phyloP scores from a whole-genome alignment of 2,113 vertebrate species.

The Riparia riparia region DNA sequence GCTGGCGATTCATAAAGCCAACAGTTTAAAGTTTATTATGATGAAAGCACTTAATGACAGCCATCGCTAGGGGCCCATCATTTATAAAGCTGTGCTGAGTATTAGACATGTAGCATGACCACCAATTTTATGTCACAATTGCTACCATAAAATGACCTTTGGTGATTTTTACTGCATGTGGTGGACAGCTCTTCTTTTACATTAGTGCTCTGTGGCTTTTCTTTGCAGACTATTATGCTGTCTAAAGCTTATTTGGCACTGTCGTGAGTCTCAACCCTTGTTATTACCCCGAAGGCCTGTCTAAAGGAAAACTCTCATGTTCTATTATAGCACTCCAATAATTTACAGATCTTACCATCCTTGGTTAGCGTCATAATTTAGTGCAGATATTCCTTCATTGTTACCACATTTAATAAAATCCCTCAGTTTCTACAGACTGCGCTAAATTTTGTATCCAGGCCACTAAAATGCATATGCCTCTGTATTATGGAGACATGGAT shows the following conservation, averaged over 20 bases:
- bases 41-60: constrained; percentile 92
- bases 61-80: constrained; percentile 88
- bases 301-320: constrained; percentile 77
- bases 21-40: constrained; percentile 93
- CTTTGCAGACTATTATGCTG: constrained; percentile 87
- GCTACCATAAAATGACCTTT: constrained; percentile 90
- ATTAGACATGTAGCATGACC: constrained; percentile 90
- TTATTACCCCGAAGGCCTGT: constrained; percentile 86
- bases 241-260: constrained; percentile 86
- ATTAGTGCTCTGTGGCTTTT: constrained; percentile 87
- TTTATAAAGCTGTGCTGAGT: constrained; percentile 87
- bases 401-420: constrained; percentile 68
- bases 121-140: constrained; percentile 90
- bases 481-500: neutral
- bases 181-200: constrained; percentile 87
- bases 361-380: constrained; percentile 79
- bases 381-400: constrained; percentile 78
- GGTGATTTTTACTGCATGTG: constrained; percentile 88
- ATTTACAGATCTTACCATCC: constrained; percentile 80
- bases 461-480: constrained; percentile 54
- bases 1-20: constrained; percentile 90
- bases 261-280: constrained; percentile 84
- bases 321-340: constrained; percentile 80
- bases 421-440: constrained; percentile 48
- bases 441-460: constrained; percentile 28